These are phyloP conservation scores for Eupithecia dodoneata DNA, from an alignment of 2,888 invertebrate genomes.

Conservation along the genomic window DNA sequence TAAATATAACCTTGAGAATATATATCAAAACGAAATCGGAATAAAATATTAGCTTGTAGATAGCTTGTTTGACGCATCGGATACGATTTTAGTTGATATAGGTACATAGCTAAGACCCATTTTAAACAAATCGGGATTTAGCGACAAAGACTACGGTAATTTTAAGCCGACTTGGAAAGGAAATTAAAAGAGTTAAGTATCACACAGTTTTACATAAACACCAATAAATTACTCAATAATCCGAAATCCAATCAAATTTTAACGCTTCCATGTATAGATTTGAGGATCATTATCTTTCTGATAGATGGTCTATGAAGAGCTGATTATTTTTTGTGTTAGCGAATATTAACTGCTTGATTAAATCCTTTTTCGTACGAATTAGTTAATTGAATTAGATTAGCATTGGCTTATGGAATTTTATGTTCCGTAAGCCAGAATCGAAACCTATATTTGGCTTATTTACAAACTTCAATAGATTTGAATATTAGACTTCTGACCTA, in stretches of 20 bases:
- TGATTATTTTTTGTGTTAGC: constrained; percentile 29
- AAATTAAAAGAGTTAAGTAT: too few species aligned
- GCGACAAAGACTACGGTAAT: not conserved
- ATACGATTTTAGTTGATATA: not conserved
- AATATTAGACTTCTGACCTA: not conserved
- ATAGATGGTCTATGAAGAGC: constrained; percentile 24
- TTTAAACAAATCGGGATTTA: not conserved
- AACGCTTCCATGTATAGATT: constrained; percentile 24
- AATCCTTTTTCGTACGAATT: constrained; percentile 24
- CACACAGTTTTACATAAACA: not conserved
- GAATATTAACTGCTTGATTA: constrained; percentile 39
- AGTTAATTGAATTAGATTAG: constrained; percentile 36
- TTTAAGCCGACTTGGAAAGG: not conserved
- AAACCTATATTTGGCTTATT: not conserved
- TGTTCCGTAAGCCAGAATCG: not conserved
- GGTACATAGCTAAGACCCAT: not conserved
- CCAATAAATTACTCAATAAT: constrained; percentile 12
- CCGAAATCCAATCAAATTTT: constrained; percentile 25
- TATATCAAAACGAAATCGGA: not conserved
- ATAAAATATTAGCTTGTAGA: not conserved
- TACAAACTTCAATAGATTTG: not conserved
- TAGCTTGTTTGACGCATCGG: not conserved
- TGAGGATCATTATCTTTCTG: constrained; percentile 32
- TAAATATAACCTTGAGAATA: not conserved
- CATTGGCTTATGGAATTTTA: constrained; percentile 16